These are phyloP conservation scores for Drosophila sucinea DNA, from an alignment of 1,140 invertebrate genomes.

Conservation along the genomic window DNA sequence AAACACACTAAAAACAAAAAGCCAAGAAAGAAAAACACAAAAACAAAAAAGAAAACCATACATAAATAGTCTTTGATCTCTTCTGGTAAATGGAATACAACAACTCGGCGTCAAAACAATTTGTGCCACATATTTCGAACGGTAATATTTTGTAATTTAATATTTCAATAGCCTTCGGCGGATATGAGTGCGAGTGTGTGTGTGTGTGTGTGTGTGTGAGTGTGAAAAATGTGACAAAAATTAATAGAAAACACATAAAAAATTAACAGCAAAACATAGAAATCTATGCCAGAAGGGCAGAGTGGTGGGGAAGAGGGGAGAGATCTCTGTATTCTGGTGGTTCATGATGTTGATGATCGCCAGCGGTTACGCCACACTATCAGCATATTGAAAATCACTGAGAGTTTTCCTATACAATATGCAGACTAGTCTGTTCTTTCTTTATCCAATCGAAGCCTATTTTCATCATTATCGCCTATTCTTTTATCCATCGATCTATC, in stretches of 20 bases:
- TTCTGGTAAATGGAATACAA: slow-evolving; percentile 45
- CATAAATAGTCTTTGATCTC: slow-evolving; percentile 69
- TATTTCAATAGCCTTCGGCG: slow-evolving; percentile 40
- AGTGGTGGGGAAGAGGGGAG: neutral
- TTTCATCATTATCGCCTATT: too few relatives aligned
- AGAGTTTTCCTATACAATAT: neutral
- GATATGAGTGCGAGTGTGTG: neutral
- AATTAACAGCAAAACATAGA: slow-evolving; percentile 45
- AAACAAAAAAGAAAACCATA: slow-evolving; percentile 50
- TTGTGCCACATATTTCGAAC: slow-evolving; percentile 51
- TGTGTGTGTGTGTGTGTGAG: slow-evolving; percentile 2
- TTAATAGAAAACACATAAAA: slow-evolving; percentile 78
- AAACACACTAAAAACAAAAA: neutral
- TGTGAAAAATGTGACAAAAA: slow-evolving; percentile 62
- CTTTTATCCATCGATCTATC: too few relatives aligned
- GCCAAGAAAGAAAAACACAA: slow-evolving; percentile 66
- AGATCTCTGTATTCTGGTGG: neutral
- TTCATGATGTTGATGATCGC: slow-evolving; percentile 34
- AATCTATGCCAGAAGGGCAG: neutral
- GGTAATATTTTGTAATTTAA: slow-evolving; percentile 70
- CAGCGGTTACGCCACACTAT: neutral
- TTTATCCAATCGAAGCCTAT: too few relatives aligned
- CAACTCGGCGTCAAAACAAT: slow-evolving; percentile 68
- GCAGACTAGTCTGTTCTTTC: too few relatives aligned
- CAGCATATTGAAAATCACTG: neutral